Base-by-base conservation (phyloP, 1,140 invertebrate species). In the Hormaphis cornu region DNA sequence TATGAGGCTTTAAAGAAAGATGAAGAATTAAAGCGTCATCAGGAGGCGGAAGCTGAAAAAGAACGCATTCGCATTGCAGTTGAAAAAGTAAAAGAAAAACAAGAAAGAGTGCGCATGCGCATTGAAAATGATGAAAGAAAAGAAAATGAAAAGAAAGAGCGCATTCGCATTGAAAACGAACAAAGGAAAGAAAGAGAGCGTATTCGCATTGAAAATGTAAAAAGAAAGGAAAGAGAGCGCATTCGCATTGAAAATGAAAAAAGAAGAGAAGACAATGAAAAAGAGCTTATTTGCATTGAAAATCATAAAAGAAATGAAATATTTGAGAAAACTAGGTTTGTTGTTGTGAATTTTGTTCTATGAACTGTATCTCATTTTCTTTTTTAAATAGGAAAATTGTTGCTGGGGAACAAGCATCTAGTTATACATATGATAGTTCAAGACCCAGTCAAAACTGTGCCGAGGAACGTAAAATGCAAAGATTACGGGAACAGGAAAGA, bases 401-500 rank as follows among this genome's bases (percentile, higher is more conserved):
- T 20, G 78, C 77, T 3, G 82, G 83, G 44, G 78, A 78, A 35
- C 75, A 80, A 74, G 78, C 81, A 28, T 77, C 80, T 7, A 77
- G 81, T 61, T 73, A 76, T 73, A 84, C 79, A 72, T 83, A 76
- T 74, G 78, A 74, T 61, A 74, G 73, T 70, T 61, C 73, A 78
- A 78, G 82, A 80, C 80, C 85, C 73, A 83, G 82, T 70, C 80
- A 86, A 73, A 86, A 88, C 76, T 83, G 85, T 22, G 85, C 83
- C 35, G 85, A 85, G 42, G 89, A 89, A 75, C 82, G 88, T 69
- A 90, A 93, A 79, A 83, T 90, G 50, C 81, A 84, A 71, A 73
- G 80, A 69, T 86, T 89, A 74, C 83, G 91, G 72, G 93, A 95
- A 78, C 92, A 95, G 80, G 93, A 96, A 79, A 81, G 93, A 61